Evolutionary conservation across 1,140 invertebrate species (phyloP).

Genomic region (Ceratosolen solmsi): DNA sequence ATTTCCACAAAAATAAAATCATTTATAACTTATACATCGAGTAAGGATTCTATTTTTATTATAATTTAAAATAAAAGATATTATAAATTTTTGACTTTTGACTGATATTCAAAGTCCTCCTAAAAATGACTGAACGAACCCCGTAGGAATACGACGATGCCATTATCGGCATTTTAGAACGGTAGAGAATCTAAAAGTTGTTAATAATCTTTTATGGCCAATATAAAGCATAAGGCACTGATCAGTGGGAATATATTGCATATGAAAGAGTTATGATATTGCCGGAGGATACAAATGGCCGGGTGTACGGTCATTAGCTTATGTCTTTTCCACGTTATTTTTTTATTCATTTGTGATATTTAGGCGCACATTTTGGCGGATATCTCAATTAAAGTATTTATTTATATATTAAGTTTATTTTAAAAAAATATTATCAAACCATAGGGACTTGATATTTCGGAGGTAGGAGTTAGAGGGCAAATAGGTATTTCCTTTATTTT

Average conservation of each 20-base stretch:
- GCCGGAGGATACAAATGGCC: slow-evolving; percentile 7
- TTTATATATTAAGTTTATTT: not conserved
- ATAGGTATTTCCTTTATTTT: too few species aligned
- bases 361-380: too few species aligned
- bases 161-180: slow-evolving; percentile 28
- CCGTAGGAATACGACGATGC: not conserved
- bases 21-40: not conserved
- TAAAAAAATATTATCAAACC: not conserved
- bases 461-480: too few species aligned
- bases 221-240: slow-evolving; percentile 19
- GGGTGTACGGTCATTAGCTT: not conserved
- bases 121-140: not conserved
- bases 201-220: slow-evolving; percentile 34
- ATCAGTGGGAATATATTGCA: not conserved
- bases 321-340: not conserved
- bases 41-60: not conserved
- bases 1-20: not conserved
- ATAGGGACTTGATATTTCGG: too few species aligned
- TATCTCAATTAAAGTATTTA: not conserved
- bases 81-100: slow-evolving; percentile 33
- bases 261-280: slow-evolving; percentile 32
- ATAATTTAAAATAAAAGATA: not conserved
- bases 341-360: too few species aligned
- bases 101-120: slow-evolving; percentile 1
- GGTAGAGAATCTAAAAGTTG: slow-evolving; percentile 16